A percentile compares a stretch with the other conserved stretches of the same genome.
These are phyloP conservation scores for Heteractis magnifica DNA, from an alignment of 92 coral and sea anemone genomes.

Conservation along the genomic window DNA sequence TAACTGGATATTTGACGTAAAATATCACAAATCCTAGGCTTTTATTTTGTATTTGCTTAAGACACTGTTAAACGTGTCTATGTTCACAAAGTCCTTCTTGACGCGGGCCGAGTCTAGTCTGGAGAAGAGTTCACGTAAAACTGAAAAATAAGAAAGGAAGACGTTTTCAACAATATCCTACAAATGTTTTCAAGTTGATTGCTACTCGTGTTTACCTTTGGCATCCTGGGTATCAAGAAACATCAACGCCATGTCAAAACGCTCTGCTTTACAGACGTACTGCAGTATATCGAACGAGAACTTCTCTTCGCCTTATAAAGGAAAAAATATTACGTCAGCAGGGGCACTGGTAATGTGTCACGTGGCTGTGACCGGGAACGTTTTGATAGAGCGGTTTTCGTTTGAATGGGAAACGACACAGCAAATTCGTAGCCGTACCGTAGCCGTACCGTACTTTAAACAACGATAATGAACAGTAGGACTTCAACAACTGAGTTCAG, in stretches of 20 bases:
- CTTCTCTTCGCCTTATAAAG: constrained; percentile 65
- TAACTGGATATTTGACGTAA: not conserved
- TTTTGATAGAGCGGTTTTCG: too few relatives aligned
- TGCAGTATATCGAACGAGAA: constrained; percentile 65
- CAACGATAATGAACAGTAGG: not conserved
- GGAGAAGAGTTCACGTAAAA: constrained; percentile 50
- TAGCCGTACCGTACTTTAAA: too few relatives aligned
- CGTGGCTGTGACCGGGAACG: not conserved
- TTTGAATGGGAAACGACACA: too few relatives aligned
- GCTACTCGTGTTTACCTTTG: constrained; percentile 31
- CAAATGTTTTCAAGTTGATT: not conserved
- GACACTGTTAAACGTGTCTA: constrained; percentile 45
- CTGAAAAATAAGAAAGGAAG: constrained; percentile 32
- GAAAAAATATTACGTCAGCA: not conserved
- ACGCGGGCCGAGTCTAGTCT: constrained; percentile 48
- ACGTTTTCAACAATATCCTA: not conserved
- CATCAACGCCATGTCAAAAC: constrained; percentile 83
- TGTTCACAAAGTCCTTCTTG: constrained; percentile 36
- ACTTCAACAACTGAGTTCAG: not conserved
- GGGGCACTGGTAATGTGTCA: too few relatives aligned
- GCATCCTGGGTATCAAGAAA: constrained; percentile 61
- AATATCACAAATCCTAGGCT: not conserved
- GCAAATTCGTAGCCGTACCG: too few relatives aligned
- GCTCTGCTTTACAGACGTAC: constrained; percentile 62
- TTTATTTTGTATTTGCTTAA: constrained; percentile 41